Evolutionary conservation across 2,888 invertebrate genomes (phyloP).

Genomic region (Nysson spinosus): DNA sequence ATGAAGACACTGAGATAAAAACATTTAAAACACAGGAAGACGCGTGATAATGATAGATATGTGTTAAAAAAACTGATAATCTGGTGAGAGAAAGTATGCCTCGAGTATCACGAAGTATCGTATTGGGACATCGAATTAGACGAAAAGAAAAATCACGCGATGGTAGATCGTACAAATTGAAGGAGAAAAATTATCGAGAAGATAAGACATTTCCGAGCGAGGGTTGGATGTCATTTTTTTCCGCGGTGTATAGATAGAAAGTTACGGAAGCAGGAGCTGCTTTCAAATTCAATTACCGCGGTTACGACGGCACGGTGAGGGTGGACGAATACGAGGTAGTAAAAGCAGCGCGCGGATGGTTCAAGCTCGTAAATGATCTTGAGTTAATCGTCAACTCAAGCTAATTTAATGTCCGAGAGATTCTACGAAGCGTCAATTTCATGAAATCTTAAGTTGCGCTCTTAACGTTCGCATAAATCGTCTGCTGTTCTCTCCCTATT

Average conservation of each 20-base stretch:
- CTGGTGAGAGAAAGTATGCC: slow-evolving; percentile 2
- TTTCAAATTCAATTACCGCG: slow-evolving; percentile 56
- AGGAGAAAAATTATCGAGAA: too few species aligned
- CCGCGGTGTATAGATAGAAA: slow-evolving; percentile 12
- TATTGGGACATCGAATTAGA: slow-evolving; percentile 11
- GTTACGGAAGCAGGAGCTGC: slow-evolving; percentile 29
- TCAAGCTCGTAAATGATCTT: slow-evolving; percentile 56
- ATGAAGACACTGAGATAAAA: slow-evolving; percentile 17
- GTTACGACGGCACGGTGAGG: slow-evolving; percentile 22
- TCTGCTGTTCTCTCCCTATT: background rate
- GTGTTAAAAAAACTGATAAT: slow-evolving; percentile 3
- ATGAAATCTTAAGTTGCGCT: slow-evolving; percentile 13
- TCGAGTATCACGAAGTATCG: slow-evolving; percentile 11
- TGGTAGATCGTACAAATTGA: too few species aligned
- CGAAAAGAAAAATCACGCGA: slow-evolving; percentile 13
- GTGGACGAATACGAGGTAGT: slow-evolving; percentile 17
- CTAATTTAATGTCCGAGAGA: slow-evolving; percentile 44
- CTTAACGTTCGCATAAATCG: slow-evolving; percentile 19
- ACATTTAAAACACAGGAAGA: background rate
- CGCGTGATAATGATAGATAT: slow-evolving; percentile 3
- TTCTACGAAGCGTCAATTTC: slow-evolving; percentile 27
- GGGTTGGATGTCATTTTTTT: background rate
- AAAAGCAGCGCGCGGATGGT: slow-evolving; percentile 23
- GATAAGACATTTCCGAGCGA: too few species aligned
- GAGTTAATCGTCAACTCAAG: slow-evolving; percentile 57